Evolutionary conservation across 2,797 vertebrate genomes (phyloP).

Genomic region (Rhinogobio ventralis): DNA sequence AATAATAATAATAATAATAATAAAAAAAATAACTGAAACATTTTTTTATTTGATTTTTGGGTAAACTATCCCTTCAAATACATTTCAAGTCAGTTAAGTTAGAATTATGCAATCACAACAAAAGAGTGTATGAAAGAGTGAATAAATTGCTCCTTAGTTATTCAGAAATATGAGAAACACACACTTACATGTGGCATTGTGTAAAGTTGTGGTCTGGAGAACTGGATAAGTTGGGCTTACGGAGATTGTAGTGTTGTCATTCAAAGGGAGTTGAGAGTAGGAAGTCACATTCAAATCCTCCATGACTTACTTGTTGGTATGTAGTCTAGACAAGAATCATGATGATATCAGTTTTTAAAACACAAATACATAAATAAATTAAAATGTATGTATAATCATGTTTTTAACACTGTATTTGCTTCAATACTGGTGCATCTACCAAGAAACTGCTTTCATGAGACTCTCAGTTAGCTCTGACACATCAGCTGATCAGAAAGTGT

Average conservation of each 20-base stretch:
- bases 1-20: no score
- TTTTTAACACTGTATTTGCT: background rate
- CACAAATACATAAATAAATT: background rate
- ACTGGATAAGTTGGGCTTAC: accelerated
- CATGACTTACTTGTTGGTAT: background rate
- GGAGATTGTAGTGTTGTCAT: no score
- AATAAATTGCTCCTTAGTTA: background rate
- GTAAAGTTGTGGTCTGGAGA: background rate
- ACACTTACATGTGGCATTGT: background rate
- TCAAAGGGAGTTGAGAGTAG: background rate
- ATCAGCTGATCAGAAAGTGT: background rate
- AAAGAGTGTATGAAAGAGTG: background rate
- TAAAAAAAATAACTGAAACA: no score
- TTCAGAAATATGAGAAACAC: background rate
- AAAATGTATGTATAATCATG: background rate
- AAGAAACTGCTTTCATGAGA: background rate
- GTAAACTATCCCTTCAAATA: background rate
- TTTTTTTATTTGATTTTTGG: no score
- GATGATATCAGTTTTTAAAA: background rate
- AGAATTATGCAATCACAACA: background rate
- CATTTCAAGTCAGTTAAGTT: background rate
- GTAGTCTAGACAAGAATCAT: background rate
- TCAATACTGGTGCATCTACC: background rate
- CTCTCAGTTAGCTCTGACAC: background rate
- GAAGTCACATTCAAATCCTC: background rate